Evolutionary conservation across 2,888 invertebrate genomes (phyloP), one percentile per base, ranked within the genome.

Genomic region (Chymomyza amoena): DNA sequence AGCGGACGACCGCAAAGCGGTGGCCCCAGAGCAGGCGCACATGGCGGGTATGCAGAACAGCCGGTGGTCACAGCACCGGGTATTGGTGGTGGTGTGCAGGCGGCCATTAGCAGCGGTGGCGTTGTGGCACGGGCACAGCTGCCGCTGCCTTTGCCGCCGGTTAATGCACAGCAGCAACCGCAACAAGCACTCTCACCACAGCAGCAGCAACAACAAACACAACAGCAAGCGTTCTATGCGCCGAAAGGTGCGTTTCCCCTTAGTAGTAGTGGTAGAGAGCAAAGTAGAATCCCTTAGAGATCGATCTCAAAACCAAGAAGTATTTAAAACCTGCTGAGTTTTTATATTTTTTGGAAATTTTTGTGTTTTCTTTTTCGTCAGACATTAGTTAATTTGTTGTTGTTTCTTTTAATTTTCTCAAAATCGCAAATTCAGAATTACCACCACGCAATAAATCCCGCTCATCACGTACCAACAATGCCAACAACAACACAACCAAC

Each of bases 171-270:
- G 32, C 81, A 73, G 52, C 72, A 79, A 70, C 87, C 76, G 64
- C 78, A 75, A 66, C 74, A 65, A 70, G 80, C 75, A 72, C 75
- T 79, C 59, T 78, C 80, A 76, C 84, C 75, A 76, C 89, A 84
- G 78, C 86, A 84, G 78, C 86, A 69, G 70, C 77, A 81, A 81
- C 75, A 76, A 74, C 89, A 81, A 77, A 77, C 75, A 76, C 88
- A 81, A 76, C 78, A 81, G 71, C 89, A 95, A 90, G 95, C 95
- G 90, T 95, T 95, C 91, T 94, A 94, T 92, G 94, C 94, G 81
- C 94, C 94, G 81, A 95, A 95, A 95, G 95, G 95, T 95, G 92
- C 90, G 92, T 91, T 9, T 87, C 82, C 78, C 77, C n/a, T 54
- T 56, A 39, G 36, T 13, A 45, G 39, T 45, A 39, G 36, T 13